Percentiles rank a stretch among this genome's conserved stretches.
These are phyloP conservation scores for Priocnemis perturbator DNA, from an alignment of 2,888 invertebrate species.

Conservation along the genomic window DNA sequence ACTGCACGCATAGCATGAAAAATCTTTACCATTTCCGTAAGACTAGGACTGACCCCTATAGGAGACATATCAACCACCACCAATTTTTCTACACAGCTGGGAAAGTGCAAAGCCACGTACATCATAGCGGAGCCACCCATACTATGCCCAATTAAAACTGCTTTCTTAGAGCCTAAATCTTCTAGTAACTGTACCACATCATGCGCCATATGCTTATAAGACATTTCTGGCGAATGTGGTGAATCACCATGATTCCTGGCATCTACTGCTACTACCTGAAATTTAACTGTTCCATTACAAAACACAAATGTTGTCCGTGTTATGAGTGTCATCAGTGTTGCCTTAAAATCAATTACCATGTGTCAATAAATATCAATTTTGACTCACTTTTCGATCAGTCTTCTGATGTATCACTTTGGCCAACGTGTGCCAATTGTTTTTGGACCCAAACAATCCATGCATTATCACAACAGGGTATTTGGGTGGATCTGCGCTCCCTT, in stretches of 20 bases:
- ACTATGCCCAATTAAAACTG: constrained; percentile 90
- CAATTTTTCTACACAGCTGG: constrained; percentile 81
- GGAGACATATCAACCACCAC: constrained; percentile 86
- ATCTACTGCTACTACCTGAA: constrained; percentile 86
- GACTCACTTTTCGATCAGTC: constrained; percentile 79
- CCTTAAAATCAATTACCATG: background rate
- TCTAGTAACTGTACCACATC: constrained; percentile 84
- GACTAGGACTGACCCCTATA: constrained; percentile 79
- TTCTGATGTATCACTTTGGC: constrained; percentile 83
- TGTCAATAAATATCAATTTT: background rate
- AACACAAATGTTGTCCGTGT: background rate
- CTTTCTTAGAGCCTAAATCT: constrained; percentile 80
- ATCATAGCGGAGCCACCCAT: constrained; percentile 97
- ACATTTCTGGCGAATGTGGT: constrained; percentile 85
- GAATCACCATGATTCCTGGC: constrained; percentile 97
- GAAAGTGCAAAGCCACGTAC: constrained; percentile 86
- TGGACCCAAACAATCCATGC: constrained; percentile 92
- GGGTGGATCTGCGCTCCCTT: constrained; percentile 69
- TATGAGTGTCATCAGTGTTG: background rate
- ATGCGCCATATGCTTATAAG: constrained; percentile 84
- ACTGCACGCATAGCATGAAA: constrained; percentile 83
- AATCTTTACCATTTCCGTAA: constrained; percentile 80
- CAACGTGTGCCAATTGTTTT: constrained; percentile 90
- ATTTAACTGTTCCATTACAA: background rate
- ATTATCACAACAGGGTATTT: constrained; percentile 85